Percentiles rank a stretch among this genome's conserved stretches.
phyloP scores from a whole-genome alignment of 2,888 invertebrate genomes.

The Camptogramma bilineatum region DNA sequence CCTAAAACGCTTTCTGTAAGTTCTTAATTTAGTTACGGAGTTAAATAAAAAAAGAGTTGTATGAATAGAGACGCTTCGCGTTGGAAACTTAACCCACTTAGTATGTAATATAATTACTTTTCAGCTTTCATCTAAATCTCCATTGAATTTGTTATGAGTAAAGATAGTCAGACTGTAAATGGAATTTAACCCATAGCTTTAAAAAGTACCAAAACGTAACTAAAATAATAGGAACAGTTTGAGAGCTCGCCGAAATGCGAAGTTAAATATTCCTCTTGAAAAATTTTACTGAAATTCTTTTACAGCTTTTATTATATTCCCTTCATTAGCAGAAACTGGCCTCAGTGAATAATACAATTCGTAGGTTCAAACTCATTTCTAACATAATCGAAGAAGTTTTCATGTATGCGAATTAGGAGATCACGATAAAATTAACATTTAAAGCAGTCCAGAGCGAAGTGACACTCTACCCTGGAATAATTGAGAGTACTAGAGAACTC shows the following conservation, averaged over 20 bases:
- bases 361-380: slow-evolving; percentile 1
- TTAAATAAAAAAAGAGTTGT: background rate
- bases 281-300: slow-evolving; percentile 19
- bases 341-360: slow-evolving; percentile 17
- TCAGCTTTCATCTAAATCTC: background rate
- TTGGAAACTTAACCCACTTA: background rate
- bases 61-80: background rate
- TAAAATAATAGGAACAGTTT: slow-evolving; percentile 14
- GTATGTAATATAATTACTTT: background rate
- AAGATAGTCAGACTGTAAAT: background rate
- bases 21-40: background rate
- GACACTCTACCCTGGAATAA: slow-evolving; percentile 30
- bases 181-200: background rate
- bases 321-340: slow-evolving; percentile 19
- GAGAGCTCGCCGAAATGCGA: slow-evolving; percentile 11
- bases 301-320: slow-evolving; percentile 21
- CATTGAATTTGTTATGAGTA: background rate
- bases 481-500: slow-evolving; percentile 34
- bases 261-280: slow-evolving; percentile 20
- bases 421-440: slow-evolving; percentile 29
- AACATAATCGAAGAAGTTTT: slow-evolving; percentile 2
- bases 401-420: slow-evolving; percentile 9
- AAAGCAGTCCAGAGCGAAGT: slow-evolving; percentile 26
- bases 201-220: slow-evolving; percentile 6
- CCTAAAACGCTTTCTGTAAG: background rate